Percentiles rank a stretch among this genome's conserved stretches.
These are phyloP conservation scores for Enteromius fasciolatus DNA, from an alignment of 2,797 vertebrate species.

Conservation along the genomic window DNA sequence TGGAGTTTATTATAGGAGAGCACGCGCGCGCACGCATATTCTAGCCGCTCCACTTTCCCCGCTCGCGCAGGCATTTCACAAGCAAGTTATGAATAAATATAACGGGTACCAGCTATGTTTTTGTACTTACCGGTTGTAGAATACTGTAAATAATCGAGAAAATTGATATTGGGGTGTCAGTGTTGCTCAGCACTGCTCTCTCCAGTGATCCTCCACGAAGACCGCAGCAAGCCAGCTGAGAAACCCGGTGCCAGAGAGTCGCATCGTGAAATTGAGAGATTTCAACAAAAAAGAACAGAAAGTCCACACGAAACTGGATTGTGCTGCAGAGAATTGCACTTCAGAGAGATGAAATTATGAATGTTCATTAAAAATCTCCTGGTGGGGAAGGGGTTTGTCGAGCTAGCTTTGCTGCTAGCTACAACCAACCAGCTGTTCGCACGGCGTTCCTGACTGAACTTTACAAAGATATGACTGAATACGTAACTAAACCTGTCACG, in stretches of 20 bases:
- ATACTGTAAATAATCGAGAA: neutral
- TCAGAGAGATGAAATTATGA: neutral
- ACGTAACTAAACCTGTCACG: neutral
- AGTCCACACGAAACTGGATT: constrained; percentile 10
- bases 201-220: constrained; percentile 43
- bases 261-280: constrained; percentile 34
- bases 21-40: neutral
- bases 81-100: constrained; percentile 36
- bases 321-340: neutral
- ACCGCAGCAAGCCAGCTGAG: constrained; percentile 38
- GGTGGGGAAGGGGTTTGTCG: constrained; percentile 14
- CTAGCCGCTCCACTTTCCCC: constrained; percentile 21
- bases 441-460: constrained; percentile 34
- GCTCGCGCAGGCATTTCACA: constrained; percentile 5
- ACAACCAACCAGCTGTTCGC: constrained; percentile 54
- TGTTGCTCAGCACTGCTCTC: constrained; percentile 32
- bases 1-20: constrained; percentile 42
- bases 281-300: neutral
- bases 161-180: constrained; percentile 6
- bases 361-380: constrained; percentile 6
- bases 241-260: constrained; percentile 33
- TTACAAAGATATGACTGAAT: neutral
- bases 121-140: constrained; percentile 45
- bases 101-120: neutral
- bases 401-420: constrained; percentile 55